Evolutionary conservation across 2,888 invertebrate genomes (phyloP), one percentile per base, ranked within the genome.

Genomic region (Amphimallon solstitiale): DNA sequence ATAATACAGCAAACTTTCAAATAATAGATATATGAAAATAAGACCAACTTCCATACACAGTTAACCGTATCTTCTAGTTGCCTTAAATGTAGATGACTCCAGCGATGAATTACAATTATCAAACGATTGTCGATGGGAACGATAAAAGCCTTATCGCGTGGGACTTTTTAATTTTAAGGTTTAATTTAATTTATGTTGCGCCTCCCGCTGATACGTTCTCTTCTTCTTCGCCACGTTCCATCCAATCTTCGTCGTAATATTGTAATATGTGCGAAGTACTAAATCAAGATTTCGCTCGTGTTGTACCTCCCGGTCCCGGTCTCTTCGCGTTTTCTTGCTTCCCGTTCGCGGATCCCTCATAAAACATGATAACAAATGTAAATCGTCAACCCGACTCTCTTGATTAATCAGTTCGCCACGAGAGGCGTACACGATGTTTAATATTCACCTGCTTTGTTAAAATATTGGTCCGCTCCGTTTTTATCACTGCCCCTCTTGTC

Each of bases 361-460:
- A 62, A 48, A 62, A 62, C 62, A 62, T 62, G 62, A 62, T 62
- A 62, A 62, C 62, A 62, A 62, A 62, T 49, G 62, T 40, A 49
- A 49, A 62, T 62, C 62, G 62, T 62, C 62, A 62, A 62, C 49
- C 62, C 49, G 21, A 7, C 43, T 43, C 62, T 46, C 49, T 62
- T 62, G 48, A 62, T 62, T 62, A 62, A 62, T 62, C 62, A 62
- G 62, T 48, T 62, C 49, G 49, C 62, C 49, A 49, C 62, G 40
- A 38, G 49, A 29, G 40, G 38, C 38, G 38, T 62, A 23, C 23
- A 17, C 38, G 9, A 48, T 34, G 49, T 49, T 62, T 49, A 62
- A 62, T 62, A 62, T 62, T 62, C 62, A 56, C 56, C 56, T 56
- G 40, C 40, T 21, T 29, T n/a, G 56, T 40, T 56, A 40, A 43